Percentiles rank a stretch among this genome's conserved stretches.
Evolutionary conservation across 2,113 vertebrate genomes (phyloP).

Genomic region (Diphyllodes magnificus): DNA sequence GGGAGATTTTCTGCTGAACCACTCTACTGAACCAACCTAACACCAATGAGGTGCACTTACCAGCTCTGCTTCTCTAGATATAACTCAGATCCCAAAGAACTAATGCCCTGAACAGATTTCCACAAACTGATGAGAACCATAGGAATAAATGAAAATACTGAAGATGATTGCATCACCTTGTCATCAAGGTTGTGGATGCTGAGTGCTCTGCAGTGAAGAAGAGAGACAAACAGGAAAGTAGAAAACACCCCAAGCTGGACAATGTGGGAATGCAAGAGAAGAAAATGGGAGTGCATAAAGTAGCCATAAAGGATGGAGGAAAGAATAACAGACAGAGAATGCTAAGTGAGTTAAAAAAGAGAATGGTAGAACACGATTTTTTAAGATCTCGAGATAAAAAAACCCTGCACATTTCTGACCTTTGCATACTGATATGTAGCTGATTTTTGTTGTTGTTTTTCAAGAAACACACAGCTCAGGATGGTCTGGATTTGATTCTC

Average conservation of each 20-base stretch:
- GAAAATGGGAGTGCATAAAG: background rate
- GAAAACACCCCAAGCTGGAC: background rate
- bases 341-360: background rate
- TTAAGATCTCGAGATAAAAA: background rate
- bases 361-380: background rate
- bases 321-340: background rate
- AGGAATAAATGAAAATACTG: background rate
- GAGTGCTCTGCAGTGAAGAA: background rate
- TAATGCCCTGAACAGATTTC: background rate
- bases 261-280: background rate
- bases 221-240: background rate
- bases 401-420: background rate
- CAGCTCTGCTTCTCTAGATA: background rate
- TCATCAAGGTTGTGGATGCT: background rate
- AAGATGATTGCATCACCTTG: background rate
- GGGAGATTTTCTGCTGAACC: background rate
- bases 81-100: background rate
- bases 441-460: background rate
- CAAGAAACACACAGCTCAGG: background rate
- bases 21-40: background rate
- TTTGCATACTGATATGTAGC: fast-evolving
- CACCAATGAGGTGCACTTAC: fast-evolving
- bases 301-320: background rate
- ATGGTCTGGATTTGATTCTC: background rate
- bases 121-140: background rate